Percentiles rank a stretch among this genome's conserved stretches.
Evolutionary conservation across 2,888 invertebrate species (phyloP).

Genomic region (Helobdella robusta): DNA sequence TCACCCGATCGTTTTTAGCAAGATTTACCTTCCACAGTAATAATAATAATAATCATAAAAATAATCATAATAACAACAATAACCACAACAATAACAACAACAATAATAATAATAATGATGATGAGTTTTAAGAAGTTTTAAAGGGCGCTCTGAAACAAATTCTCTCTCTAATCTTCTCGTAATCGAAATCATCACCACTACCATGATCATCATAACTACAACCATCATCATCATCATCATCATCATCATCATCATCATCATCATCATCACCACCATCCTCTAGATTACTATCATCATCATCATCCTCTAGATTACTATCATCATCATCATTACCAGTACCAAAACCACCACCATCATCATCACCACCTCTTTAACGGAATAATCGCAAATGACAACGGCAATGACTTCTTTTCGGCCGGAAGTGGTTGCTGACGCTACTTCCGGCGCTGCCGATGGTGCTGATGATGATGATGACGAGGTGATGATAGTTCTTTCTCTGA

Average conservation of each 20-base stretch:
- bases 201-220: too few species aligned
- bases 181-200: too few species aligned
- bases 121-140: too few species aligned
- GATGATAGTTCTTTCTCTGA: neutral
- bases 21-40: constrained; percentile 10
- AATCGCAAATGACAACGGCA: constrained; percentile 2
- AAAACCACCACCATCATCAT: constrained; percentile 4
- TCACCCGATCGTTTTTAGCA: constrained; percentile 9
- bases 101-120: too few species aligned
- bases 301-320: neutral
- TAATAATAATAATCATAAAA: too few species aligned
- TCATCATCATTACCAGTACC: neutral
- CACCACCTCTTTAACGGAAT: constrained; percentile 3
- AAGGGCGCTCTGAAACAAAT: too few species aligned
- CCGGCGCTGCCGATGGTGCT: neutral
- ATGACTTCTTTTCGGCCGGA: too few species aligned
- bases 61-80: too few species aligned
- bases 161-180: too few species aligned
- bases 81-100: too few species aligned
- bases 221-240: neutral
- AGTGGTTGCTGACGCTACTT: too few species aligned
- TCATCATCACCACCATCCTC: constrained; percentile 12
- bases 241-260: constrained; percentile 6
- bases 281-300: neutral
- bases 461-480: neutral